Percentiles rank a stretch among this genome's conserved stretches.
Conservation (phyloP, 1,140 invertebrate species). For the Chlorops oryzae region DNA sequence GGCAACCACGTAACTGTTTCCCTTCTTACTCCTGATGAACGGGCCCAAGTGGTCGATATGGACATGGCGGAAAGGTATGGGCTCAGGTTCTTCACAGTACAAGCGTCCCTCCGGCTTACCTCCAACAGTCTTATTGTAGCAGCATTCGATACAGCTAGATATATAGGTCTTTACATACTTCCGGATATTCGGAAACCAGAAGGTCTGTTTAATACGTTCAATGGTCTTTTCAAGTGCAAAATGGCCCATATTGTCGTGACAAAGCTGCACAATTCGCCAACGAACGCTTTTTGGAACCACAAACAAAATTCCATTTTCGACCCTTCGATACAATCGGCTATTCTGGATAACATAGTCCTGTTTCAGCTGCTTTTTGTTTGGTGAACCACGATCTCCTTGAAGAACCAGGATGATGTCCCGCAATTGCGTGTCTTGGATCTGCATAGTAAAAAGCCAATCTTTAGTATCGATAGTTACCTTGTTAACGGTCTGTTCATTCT, state of each 20-base stretch:
- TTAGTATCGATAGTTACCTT: too few relatives aligned
- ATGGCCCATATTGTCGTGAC: conserved; percentile 29
- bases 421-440: background rate
- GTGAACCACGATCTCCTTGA: background rate
- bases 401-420: background rate
- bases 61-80: conserved; percentile 26
- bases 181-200: conserved; percentile 31
- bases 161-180: conserved; percentile 21
- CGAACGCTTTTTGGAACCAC: conserved; percentile 11
- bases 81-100: conserved; percentile 28
- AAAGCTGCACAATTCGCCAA: conserved; percentile 10
- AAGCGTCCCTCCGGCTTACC: conserved; percentile 25
- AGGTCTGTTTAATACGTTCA: conserved; percentile 16
- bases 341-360: conserved; percentile 8
- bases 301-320: background rate
- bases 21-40: conserved; percentile 24
- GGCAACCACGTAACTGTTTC: conserved; percentile 48
- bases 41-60: conserved; percentile 38
- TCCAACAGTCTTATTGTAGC: conserved; percentile 17
- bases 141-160: too few relatives aligned
- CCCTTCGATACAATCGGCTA: conserved; percentile 3
- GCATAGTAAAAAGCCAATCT: conserved; percentile 8
- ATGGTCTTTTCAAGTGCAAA: conserved; percentile 23
- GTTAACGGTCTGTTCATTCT: too few relatives aligned
- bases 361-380: conserved; percentile 5